Conservation (phyloP, 2,888 invertebrate genomes). For the Drosophila subquinaria region DNA sequence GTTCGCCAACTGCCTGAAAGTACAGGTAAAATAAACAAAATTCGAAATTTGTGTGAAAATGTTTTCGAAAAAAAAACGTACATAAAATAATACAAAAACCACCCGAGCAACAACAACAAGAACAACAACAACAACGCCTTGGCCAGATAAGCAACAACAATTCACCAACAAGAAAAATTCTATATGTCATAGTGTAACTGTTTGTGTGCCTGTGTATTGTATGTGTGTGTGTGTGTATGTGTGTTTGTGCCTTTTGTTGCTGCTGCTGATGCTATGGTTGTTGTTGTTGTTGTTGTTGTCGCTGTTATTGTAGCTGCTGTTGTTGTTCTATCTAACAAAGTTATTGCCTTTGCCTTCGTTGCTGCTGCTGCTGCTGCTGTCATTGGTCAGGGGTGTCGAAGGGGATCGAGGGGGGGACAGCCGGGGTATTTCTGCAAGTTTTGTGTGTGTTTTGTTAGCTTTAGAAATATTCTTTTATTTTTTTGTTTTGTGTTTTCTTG, state of each 20-base stretch:
- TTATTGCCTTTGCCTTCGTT: slow-evolving; percentile 67
- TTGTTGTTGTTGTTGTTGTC: slow-evolving; percentile 29
- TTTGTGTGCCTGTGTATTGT: slow-evolving; percentile 47
- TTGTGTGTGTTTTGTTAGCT: slow-evolving; percentile 79
- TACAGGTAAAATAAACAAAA: slow-evolving; percentile 63
- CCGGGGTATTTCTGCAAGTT: slow-evolving; percentile 79
- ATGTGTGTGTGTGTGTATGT: slow-evolving; percentile 28
- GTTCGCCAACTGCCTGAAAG: slow-evolving; percentile 6
- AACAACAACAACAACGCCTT: slow-evolving; percentile 41
- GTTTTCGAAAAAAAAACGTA: slow-evolving; percentile 41
- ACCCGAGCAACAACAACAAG: slow-evolving; percentile 35
- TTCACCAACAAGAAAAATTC: slow-evolving; percentile 62
- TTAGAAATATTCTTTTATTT: slow-evolving; percentile 71
- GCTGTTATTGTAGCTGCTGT: slow-evolving; percentile 40
- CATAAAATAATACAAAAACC: slow-evolving; percentile 48
- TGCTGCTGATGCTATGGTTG: slow-evolving; percentile 45
- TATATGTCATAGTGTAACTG: slow-evolving; percentile 67
- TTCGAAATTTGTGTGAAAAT: slow-evolving; percentile 26
- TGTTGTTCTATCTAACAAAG: slow-evolving; percentile 78
- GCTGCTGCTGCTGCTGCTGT: slow-evolving; percentile 59
- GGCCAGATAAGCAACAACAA: slow-evolving; percentile 63
- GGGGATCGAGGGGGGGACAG: slow-evolving; percentile 11
- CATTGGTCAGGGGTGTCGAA: slow-evolving; percentile 52
- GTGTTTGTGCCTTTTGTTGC: slow-evolving; percentile 62
- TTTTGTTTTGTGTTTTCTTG: slow-evolving; percentile 60